Evolutionary conservation across 1,140 invertebrate species (phyloP).

Genomic region (Zaprionus lachaisei): DNA sequence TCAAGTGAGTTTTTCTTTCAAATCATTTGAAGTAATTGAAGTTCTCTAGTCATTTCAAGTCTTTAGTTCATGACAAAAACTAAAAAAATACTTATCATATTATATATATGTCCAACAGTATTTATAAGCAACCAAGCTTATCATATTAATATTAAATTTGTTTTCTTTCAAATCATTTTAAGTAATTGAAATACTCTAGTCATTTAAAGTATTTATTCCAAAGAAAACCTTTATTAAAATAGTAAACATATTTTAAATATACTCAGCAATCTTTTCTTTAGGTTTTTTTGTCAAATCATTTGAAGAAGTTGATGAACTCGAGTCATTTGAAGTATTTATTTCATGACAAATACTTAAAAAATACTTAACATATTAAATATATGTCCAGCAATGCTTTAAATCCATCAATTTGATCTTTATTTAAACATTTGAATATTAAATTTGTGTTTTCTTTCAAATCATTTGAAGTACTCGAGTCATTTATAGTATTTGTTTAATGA

Average conservation of each 20-base stretch:
- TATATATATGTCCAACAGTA: background rate
- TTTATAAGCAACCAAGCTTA: too few species aligned
- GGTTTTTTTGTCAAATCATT: background rate
- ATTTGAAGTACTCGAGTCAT: background rate
- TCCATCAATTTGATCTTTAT: background rate
- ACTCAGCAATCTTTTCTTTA: background rate
- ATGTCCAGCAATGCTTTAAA: background rate
- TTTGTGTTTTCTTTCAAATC: background rate
- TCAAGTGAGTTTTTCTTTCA: background rate
- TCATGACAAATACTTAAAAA: slow-evolving; percentile 6
- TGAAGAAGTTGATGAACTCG: background rate
- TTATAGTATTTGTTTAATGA: slow-evolving; percentile 7
- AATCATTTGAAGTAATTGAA: background rate
- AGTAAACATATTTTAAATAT: too few species aligned
- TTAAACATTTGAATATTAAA: too few species aligned
- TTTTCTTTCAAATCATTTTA: too few species aligned
- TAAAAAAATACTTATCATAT: background rate
- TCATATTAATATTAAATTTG: too few species aligned
- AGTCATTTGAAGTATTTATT: slow-evolving; percentile 1
- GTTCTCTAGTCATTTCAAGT: background rate
- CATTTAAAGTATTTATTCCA: too few species aligned
- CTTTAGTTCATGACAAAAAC: slow-evolving; percentile 16
- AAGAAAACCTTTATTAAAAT: too few species aligned
- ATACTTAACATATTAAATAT: background rate
- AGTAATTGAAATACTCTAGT: too few species aligned